Conservation (phyloP, 2,888 invertebrate species). For the Nemurella pictetii region DNA sequence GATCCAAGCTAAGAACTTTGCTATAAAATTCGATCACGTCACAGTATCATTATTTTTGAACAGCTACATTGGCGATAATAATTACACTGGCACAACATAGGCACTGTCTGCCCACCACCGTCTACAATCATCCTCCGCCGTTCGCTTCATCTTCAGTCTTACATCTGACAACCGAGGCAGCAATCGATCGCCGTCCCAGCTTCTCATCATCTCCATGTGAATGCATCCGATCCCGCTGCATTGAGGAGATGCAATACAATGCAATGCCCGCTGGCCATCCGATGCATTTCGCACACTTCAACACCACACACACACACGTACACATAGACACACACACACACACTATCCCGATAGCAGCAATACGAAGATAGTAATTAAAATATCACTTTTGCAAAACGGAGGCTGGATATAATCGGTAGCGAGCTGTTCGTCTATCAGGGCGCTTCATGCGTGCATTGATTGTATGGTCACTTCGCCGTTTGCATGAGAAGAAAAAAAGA, state of each 20-base stretch:
- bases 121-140: neutral
- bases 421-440: neutral
- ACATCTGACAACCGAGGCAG: neutral
- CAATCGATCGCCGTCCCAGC: conserved; percentile 6
- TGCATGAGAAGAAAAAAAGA: neutral
- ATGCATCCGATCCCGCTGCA: conserved; percentile 1
- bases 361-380: neutral
- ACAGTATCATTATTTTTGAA: no score
- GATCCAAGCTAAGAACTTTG: no score
- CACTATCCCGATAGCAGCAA: neutral
- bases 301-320: neutral
- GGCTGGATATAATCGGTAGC: neutral
- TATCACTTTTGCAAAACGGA: neutral
- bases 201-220: conserved; percentile 1
- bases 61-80: no score
- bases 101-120: neutral
- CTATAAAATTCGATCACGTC: no score
- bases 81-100: no score
- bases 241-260: conserved; percentile 2
- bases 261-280: neutral
- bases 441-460: neutral
- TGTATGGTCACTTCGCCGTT: neutral
- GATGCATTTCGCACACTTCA: conserved; percentile 10
- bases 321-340: neutral
- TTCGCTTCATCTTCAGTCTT: neutral